phyloP scores from a whole-genome alignment of 1,140 invertebrate genomes.

The Metaphire vulgaris region DNA sequence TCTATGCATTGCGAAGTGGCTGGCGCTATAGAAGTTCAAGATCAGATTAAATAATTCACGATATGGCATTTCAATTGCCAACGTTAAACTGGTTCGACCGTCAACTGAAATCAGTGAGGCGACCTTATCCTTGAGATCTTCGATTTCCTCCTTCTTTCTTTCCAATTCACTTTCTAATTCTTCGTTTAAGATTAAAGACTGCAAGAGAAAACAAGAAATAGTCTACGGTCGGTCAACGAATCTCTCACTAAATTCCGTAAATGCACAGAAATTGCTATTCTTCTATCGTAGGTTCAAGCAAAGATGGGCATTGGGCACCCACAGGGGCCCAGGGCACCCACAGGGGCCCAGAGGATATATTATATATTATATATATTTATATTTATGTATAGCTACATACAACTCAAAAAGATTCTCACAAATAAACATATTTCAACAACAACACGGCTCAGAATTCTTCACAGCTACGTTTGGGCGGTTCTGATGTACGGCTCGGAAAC shows the following conservation, averaged over 20 bases:
- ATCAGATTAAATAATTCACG: neutral
- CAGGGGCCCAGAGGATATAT: neutral
- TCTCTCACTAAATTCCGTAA: neutral
- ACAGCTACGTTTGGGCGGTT: too few relatives aligned
- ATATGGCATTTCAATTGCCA: too few relatives aligned
- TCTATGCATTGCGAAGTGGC: neutral
- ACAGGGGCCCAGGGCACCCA: neutral
- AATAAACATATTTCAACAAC: too few relatives aligned
- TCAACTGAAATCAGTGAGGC: too few relatives aligned
- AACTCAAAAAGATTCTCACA: too few relatives aligned
- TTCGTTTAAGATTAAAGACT: neutral
- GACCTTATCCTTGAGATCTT: neutral
- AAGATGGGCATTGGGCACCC: neutral
- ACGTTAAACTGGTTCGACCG: too few relatives aligned
- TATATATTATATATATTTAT: neutral
- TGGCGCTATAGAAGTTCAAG: neutral
- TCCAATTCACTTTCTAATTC: neutral
- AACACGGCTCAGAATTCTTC: too few relatives aligned
- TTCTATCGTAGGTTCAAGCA: neutral
- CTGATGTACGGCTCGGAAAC: too few relatives aligned
- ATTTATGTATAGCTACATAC: neutral
- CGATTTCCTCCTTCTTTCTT: neutral
- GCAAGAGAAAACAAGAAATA: neutral
- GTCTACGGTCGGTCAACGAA: neutral
- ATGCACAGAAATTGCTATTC: neutral